phyloP scores from a whole-genome alignment of 1,140 invertebrate species.

The Calosoma granatense region DNA sequence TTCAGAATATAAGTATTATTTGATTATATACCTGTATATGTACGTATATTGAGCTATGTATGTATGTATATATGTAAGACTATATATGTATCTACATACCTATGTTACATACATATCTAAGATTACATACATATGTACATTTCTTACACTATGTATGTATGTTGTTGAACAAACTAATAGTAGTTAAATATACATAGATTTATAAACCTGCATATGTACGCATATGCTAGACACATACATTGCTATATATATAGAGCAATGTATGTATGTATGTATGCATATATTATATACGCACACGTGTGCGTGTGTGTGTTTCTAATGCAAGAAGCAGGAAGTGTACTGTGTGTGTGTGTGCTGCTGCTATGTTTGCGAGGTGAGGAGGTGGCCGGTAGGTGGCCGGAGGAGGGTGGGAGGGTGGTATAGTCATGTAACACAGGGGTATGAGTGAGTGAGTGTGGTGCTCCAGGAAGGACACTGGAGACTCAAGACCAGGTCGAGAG shows the following conservation, averaged over 20 bases:
- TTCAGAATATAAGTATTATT: too few species aligned
- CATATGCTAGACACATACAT: neutral
- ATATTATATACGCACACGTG: neutral
- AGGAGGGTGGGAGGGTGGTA: too few species aligned
- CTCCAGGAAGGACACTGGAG: neutral
- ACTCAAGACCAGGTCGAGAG: neutral
- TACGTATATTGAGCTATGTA: neutral
- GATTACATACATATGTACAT: neutral
- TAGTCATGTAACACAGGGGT: too few species aligned
- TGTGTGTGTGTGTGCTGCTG: neutral
- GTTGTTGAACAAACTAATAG: too few species aligned
- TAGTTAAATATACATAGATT: too few species aligned
- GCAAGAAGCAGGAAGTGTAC: neutral
- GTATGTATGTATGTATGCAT: neutral
- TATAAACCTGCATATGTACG: too few species aligned
- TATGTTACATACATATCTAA: neutral
- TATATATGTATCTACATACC: neutral
- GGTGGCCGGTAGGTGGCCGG: neutral
- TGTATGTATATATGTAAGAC: neutral
- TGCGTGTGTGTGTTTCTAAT: neutral
- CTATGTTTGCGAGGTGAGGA: too few species aligned
- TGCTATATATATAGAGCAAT: neutral
- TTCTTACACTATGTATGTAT: too few species aligned
- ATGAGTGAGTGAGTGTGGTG: neutral
- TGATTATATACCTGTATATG: neutral